Percentiles rank a stretch among this genome's conserved stretches.
These are phyloP conservation scores for Cyclophora albipunctata DNA, from an alignment of 2,888 invertebrate species.

Conservation along the genomic window DNA sequence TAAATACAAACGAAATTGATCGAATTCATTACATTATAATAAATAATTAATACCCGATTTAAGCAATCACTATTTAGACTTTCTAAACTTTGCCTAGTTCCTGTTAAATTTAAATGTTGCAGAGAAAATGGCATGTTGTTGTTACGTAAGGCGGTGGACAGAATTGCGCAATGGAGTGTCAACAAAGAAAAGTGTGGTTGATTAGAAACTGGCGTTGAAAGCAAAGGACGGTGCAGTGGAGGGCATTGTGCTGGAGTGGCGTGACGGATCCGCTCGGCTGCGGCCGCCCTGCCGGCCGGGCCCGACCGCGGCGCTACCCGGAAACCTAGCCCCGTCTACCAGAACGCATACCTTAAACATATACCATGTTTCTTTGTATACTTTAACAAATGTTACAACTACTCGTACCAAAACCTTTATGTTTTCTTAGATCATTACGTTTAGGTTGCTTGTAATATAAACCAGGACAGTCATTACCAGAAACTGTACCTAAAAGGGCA, in stretches of 20 bases:
- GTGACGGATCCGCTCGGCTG: conserved; percentile 63
- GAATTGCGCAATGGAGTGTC: conserved; percentile 4
- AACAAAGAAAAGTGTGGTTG: conserved; percentile 18
- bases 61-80: too few relatives aligned
- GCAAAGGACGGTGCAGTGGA: conserved; percentile 38
- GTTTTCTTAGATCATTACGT: too few relatives aligned
- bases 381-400: too few relatives aligned
- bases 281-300: conserved; percentile 32
- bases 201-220: conserved; percentile 18
- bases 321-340: conserved; percentile 23
- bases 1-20: too few relatives aligned
- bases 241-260: conserved; percentile 50
- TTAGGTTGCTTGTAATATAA: too few relatives aligned
- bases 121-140: not conserved
- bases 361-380: too few relatives aligned
- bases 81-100: too few relatives aligned
- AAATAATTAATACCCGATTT: too few relatives aligned
- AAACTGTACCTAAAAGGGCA: too few relatives aligned
- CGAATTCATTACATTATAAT: too few relatives aligned
- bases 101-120: not conserved
- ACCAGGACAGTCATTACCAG: too few relatives aligned
- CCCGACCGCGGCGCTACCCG: conserved; percentile 28
- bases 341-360: not conserved
- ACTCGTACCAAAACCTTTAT: too few relatives aligned
- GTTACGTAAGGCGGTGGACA: not conserved